These are phyloP conservation scores for Hippocampus abdominalis DNA, from an alignment of 2,113 vertebrate species.

Conservation along the genomic window DNA sequence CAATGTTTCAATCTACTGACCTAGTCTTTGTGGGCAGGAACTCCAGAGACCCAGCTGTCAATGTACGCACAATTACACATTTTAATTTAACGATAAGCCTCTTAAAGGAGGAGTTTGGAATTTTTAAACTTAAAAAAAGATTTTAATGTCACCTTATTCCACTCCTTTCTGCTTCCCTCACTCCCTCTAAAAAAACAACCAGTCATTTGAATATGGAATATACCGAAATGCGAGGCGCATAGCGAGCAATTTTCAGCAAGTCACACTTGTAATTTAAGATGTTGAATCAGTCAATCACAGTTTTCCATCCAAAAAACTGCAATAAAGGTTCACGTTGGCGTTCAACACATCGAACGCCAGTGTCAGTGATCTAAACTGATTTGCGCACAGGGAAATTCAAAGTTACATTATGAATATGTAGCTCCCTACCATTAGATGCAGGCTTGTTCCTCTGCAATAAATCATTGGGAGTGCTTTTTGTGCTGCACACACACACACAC, in stretches of 20 bases:
- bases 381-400: not conserved
- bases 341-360: not conserved
- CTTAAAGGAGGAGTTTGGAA: too few species aligned
- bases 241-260: not conserved
- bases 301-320: not conserved
- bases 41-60: too few species aligned
- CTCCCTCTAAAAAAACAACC: too few species aligned
- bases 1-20: too few species aligned
- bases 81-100: too few species aligned
- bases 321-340: not conserved
- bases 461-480: not conserved
- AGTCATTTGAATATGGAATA: too few species aligned
- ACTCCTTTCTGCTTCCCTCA: too few species aligned
- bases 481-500: not conserved
- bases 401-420: constrained; percentile 6
- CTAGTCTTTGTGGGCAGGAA: too few species aligned
- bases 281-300: not conserved
- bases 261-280: not conserved
- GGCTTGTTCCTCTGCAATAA: not conserved
- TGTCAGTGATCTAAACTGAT: not conserved
- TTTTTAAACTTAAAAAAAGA: too few species aligned
- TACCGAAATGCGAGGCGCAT: too few species aligned
- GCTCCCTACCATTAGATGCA: constrained; percentile 3
- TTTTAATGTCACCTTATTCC: too few species aligned
- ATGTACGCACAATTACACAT: too few species aligned